Percentiles rank a stretch among this genome's conserved stretches.
These are phyloP conservation scores for Pangasius larnaudii DNA, from an alignment of 2,797 vertebrate species.

Conservation along the genomic window DNA sequence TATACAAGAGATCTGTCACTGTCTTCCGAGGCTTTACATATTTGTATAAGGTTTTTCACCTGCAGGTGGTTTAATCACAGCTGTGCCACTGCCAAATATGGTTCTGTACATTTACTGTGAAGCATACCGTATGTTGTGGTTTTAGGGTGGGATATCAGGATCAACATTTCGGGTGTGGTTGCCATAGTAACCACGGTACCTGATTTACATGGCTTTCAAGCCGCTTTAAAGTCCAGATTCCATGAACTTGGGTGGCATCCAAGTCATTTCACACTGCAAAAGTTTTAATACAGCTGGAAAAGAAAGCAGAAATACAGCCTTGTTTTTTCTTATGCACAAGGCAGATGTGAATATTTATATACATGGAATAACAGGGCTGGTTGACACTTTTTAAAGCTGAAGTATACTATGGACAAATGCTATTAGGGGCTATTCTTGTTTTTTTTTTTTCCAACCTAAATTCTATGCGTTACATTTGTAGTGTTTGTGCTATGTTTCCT, in stretches of 20 bases:
- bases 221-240: conserved; percentile 45
- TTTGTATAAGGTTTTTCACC: background rate
- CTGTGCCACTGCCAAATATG: conserved; percentile 17
- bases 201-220: conserved; percentile 48
- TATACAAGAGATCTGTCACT: background rate
- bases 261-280: conserved; percentile 42
- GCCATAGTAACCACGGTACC: conserved; percentile 44
- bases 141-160: conserved; percentile 8
- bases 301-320: conserved; percentile 8
- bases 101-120: conserved; percentile 3
- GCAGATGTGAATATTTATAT: conserved; percentile 19
- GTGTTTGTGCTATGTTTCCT: background rate
- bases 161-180: conserved; percentile 36
- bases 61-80: conserved; percentile 24
- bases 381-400: background rate
- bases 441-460: background rate
- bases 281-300: conserved; percentile 45
- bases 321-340: background rate
- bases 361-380: background rate
- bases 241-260: conserved; percentile 48
- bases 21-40: background rate
- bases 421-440: background rate
- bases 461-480: background rate
- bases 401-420: background rate
- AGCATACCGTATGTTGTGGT: conserved; percentile 26